Evolutionary conservation across 2,888 invertebrate genomes (phyloP).

Genomic region (Pollenia griseotomentosa): DNA sequence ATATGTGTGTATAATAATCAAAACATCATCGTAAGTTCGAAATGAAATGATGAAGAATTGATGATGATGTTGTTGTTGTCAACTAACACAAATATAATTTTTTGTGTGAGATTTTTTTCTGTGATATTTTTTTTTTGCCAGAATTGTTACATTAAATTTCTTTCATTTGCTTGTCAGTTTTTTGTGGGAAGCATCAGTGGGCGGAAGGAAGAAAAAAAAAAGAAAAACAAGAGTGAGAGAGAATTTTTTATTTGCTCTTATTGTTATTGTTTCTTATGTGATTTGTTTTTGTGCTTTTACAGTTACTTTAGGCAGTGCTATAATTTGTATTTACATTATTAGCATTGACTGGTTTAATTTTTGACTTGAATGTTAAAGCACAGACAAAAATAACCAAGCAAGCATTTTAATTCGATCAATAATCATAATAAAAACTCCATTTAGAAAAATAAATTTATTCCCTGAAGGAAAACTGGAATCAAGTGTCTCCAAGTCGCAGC

Average conservation of each 20-base stretch:
- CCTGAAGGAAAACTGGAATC: too few relatives aligned
- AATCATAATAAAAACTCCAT: too few relatives aligned
- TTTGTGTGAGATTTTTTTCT: slow-evolving; percentile 7
- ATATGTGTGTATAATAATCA: slow-evolving; percentile 14
- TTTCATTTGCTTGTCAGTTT: neutral
- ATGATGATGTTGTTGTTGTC: slow-evolving; percentile 32
- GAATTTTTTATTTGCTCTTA: neutral
- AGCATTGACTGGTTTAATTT: slow-evolving; percentile 58
- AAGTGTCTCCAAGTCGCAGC: too few relatives aligned
- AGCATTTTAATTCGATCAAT: neutral
- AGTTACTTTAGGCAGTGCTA: neutral
- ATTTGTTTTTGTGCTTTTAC: neutral
- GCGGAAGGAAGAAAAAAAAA: neutral
- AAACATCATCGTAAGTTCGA: slow-evolving; percentile 24
- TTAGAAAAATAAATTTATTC: too few relatives aligned
- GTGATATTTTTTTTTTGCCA: neutral
- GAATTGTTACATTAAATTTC: slow-evolving; percentile 12
- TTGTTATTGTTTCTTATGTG: neutral
- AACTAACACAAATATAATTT: neutral
- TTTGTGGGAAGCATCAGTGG: neutral
- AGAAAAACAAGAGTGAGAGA: too few relatives aligned
- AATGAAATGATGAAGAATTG: slow-evolving; percentile 36
- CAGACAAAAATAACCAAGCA: slow-evolving; percentile 1
- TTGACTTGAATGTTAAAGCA: slow-evolving; percentile 50
- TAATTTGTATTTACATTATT: slow-evolving; percentile 47